Conservation (phyloP, 2,888 invertebrate species). For the Barypeithes pellucidus region DNA sequence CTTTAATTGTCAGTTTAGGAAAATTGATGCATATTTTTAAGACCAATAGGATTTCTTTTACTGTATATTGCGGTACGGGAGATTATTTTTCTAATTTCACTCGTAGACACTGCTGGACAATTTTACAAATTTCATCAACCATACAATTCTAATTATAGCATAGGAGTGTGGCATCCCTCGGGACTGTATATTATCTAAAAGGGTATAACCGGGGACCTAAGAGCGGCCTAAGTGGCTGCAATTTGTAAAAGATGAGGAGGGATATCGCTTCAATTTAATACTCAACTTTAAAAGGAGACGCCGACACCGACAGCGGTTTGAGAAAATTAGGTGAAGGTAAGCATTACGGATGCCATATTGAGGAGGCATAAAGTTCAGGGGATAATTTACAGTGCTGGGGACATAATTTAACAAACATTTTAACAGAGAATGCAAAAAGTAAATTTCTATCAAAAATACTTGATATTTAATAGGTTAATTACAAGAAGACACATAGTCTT, state of each 20-base stretch:
- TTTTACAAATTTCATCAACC: too few relatives aligned
- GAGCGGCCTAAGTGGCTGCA: constrained; percentile 43
- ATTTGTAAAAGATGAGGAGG: constrained; percentile 42
- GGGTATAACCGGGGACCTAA: constrained; percentile 40
- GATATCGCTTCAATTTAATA: constrained; percentile 43
- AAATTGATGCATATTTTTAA: too few relatives aligned
- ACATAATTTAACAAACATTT: too few relatives aligned
- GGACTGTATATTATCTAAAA: constrained; percentile 38
- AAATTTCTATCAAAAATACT: too few relatives aligned
- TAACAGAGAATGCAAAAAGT: too few relatives aligned
- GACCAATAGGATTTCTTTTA: too few relatives aligned
- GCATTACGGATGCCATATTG: neutral
- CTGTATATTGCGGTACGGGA: too few relatives aligned
- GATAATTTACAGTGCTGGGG: neutral
- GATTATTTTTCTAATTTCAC: too few relatives aligned
- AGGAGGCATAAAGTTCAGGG: neutral
- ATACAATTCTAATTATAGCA: neutral
- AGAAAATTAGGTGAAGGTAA: constrained; percentile 28
- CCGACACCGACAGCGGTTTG: constrained; percentile 7
- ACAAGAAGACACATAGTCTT: too few relatives aligned
- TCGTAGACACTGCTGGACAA: too few relatives aligned
- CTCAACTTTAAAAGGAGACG: constrained; percentile 39
- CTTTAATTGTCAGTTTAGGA: too few relatives aligned
- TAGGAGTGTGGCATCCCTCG: constrained; percentile 1
- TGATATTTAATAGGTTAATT: too few relatives aligned